Percentiles rank a stretch among this genome's conserved stretches.
Conservation (phyloP, 1,140 invertebrate genomes). For the Drosophila truncata region DNA sequence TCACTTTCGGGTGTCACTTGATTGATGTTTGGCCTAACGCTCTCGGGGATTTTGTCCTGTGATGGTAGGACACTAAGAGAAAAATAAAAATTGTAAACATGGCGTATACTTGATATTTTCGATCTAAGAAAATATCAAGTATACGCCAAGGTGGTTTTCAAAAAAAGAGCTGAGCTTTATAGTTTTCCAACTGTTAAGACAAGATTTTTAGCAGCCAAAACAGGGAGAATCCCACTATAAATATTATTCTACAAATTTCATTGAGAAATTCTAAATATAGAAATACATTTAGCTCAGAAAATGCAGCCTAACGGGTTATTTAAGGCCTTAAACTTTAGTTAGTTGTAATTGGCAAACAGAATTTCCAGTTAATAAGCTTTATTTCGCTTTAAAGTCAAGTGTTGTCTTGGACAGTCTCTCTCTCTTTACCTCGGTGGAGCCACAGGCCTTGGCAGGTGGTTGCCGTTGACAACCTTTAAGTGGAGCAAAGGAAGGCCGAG, state of each 20-base stretch:
- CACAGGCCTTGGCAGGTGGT: conserved; percentile 19
- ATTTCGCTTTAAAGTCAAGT: conserved; percentile 4
- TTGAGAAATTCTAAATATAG: background rate
- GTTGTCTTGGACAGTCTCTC: background rate
- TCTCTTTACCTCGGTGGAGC: background rate
- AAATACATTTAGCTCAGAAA: background rate
- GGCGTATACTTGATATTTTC: conserved; percentile 2
- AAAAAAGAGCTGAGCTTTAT: background rate
- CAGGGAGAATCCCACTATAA: background rate
- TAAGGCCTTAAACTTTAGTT: background rate
- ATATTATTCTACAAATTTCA: background rate
- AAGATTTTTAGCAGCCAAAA: background rate
- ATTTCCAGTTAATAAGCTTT: background rate
- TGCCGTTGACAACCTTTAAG: conserved; percentile 47
- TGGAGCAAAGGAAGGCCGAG: background rate
- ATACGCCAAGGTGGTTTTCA: background rate
- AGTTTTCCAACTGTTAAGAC: background rate
- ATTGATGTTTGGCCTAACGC: conserved; percentile 35
- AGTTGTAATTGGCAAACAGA: background rate
- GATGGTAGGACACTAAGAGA: background rate
- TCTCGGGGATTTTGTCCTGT: background rate
- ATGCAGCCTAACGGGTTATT: background rate
- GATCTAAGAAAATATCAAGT: background rate
- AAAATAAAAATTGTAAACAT: background rate
- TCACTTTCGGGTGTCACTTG: conserved; percentile 28